These are phyloP conservation scores for Octomys mimax DNA, from an alignment of 2,797 vertebrate species.

Conservation along the genomic window DNA sequence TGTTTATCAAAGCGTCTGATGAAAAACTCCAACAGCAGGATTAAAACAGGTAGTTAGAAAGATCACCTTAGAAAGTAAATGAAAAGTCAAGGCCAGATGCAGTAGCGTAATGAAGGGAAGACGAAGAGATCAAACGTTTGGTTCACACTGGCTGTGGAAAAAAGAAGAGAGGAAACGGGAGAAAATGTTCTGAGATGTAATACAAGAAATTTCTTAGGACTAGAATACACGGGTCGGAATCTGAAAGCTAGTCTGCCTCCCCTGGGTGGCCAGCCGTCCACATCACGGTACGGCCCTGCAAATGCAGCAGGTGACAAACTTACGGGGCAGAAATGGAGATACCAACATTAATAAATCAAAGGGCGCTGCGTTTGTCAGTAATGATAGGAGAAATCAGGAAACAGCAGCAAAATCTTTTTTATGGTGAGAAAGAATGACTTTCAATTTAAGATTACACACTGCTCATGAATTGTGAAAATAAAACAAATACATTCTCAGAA, in stretches of 20 bases:
- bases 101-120: background rate
- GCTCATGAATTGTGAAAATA: background rate
- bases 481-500: background rate
- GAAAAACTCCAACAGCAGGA: background rate
- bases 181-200: background rate
- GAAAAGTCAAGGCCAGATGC: background rate
- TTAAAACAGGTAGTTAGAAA: background rate
- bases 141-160: background rate
- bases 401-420: background rate
- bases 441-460: background rate
- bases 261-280: background rate
- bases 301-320: background rate
- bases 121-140: background rate
- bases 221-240: background rate
- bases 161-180: background rate
- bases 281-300: background rate
- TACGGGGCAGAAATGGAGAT: background rate
- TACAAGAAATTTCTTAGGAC: background rate
- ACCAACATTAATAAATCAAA: background rate
- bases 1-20: background rate
- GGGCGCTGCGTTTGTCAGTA: background rate
- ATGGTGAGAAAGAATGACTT: background rate
- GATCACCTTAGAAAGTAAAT: background rate
- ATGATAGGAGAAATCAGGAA: background rate
- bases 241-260: background rate